phyloP scores from a whole-genome alignment of 1,140 invertebrate species.

The Prorops nasuta region DNA sequence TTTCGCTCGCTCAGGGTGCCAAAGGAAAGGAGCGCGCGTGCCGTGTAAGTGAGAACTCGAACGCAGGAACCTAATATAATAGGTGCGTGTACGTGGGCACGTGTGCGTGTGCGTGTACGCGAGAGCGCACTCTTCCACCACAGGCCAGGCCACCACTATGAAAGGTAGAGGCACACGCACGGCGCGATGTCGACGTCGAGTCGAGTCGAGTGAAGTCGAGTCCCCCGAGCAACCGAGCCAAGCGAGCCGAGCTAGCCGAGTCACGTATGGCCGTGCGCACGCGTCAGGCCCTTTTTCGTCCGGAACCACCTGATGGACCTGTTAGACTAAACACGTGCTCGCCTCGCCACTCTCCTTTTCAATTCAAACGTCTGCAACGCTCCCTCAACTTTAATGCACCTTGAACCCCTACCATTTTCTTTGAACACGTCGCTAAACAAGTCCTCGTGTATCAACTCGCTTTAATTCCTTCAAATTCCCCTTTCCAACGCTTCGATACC shows the following conservation, averaged over 20 bases:
- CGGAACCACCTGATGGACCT: neutral
- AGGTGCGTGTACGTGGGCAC: conserved; percentile 5
- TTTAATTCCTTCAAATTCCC: too few relatives aligned
- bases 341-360: neutral
- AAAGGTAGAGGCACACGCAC: too few relatives aligned
- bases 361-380: neutral
- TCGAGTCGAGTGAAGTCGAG: conserved; percentile 4
- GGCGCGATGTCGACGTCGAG: too few relatives aligned
- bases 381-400: neutral
- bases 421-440: too few relatives aligned
- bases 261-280: conserved; percentile 9
- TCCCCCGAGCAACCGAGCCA: neutral
- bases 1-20: conserved; percentile 10
- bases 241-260: neutral
- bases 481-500: too few relatives aligned
- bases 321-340: neutral
- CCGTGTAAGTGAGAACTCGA: too few relatives aligned
- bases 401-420: too few relatives aligned
- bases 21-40: too few relatives aligned
- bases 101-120: conserved; percentile 1
- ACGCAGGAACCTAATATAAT: too few relatives aligned
- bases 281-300: neutral
- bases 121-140: too few relatives aligned
- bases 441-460: too few relatives aligned
- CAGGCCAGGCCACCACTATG: too few relatives aligned